Conservation (phyloP, 2,888 invertebrate genomes). For the Prionchulus punctatus region DNA sequence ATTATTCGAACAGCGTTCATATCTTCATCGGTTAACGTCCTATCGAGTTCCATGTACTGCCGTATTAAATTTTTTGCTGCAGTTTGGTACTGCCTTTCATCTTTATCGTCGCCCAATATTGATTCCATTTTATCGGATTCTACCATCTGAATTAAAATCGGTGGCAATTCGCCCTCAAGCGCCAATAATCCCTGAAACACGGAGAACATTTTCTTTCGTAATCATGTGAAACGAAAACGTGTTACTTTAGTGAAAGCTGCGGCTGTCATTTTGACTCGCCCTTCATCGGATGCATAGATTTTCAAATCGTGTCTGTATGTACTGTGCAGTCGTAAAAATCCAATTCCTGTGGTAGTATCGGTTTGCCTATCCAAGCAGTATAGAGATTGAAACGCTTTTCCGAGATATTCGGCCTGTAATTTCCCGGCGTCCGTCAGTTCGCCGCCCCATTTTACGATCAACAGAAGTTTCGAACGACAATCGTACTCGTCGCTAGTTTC, state of each 20-base stretch:
- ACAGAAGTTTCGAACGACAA: constrained; percentile 68
- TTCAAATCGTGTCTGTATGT: constrained; percentile 94
- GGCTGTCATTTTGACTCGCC: constrained; percentile 95
- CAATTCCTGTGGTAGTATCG: constrained; percentile 55
- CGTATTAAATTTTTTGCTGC: neutral
- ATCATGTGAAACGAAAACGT: neutral
- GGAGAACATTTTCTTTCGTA: too few relatives aligned
- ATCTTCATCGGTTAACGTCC: neutral
- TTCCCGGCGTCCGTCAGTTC: constrained; percentile 90
- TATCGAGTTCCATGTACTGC: constrained; percentile 1
- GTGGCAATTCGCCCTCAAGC: constrained; percentile 86
- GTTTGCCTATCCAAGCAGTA: constrained; percentile 40
- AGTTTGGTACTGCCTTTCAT: neutral
- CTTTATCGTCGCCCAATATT: constrained; percentile 70
- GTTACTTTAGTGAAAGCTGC: constrained; percentile 79
- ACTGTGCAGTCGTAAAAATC: constrained; percentile 75
- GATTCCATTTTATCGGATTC: constrained; percentile 80
- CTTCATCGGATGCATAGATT: constrained; percentile 96
- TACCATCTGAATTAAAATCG: constrained; percentile 92
- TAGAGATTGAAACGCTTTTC: constrained; percentile 93
- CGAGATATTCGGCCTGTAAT: constrained; percentile 90
- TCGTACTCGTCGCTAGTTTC: constrained; percentile 94
- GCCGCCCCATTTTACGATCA: constrained; percentile 96
- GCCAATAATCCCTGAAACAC: constrained; percentile 59
- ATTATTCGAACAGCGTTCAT: neutral